Percentiles rank a stretch among this genome's conserved stretches.
Evolutionary conservation across 2,888 invertebrate genomes (phyloP).

Genomic region (Crepidodera aurea): DNA sequence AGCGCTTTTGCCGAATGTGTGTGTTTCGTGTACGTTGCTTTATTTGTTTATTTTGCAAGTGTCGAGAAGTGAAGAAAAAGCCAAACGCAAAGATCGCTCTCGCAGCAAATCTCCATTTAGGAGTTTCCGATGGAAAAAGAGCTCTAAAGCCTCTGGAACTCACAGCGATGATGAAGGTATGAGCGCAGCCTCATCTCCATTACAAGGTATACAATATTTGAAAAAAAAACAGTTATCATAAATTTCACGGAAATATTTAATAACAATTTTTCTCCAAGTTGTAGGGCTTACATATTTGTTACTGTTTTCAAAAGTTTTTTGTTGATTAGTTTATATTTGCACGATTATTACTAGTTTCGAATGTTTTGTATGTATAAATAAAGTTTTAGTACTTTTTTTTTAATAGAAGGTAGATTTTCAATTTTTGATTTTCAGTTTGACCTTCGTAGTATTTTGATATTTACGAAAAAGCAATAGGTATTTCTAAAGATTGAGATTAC

Average conservation of each 20-base stretch:
- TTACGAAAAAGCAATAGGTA: neutral
- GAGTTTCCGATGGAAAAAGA: slow-evolving; percentile 89
- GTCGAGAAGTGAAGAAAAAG: slow-evolving; percentile 58
- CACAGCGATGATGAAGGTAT: slow-evolving; percentile 85
- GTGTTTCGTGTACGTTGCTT: slow-evolving; percentile 41
- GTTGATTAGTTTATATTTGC: too few relatives aligned
- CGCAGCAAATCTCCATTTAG: slow-evolving; percentile 94
- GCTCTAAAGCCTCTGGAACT: slow-evolving; percentile 70
- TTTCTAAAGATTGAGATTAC: neutral
- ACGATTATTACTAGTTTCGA: too few relatives aligned
- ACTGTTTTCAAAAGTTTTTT: too few relatives aligned
- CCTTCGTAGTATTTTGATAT: neutral
- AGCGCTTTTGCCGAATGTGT: slow-evolving; percentile 29
- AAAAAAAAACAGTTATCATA: neutral
- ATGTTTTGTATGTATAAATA: too few relatives aligned
- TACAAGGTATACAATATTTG: slow-evolving; percentile 48
- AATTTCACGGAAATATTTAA: too few relatives aligned
- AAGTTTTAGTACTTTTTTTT: too few relatives aligned
- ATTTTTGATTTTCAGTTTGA: neutral
- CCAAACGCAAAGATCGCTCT: slow-evolving; percentile 76
- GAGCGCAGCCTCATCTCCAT: slow-evolving; percentile 66
- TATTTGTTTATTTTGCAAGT: slow-evolving; percentile 50
- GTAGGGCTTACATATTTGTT: too few relatives aligned
- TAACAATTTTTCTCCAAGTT: too few relatives aligned
- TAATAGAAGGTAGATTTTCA: too few relatives aligned